phyloP scores from a whole-genome alignment of 2,797 vertebrate species.

The Myotis pilosus region DNA sequence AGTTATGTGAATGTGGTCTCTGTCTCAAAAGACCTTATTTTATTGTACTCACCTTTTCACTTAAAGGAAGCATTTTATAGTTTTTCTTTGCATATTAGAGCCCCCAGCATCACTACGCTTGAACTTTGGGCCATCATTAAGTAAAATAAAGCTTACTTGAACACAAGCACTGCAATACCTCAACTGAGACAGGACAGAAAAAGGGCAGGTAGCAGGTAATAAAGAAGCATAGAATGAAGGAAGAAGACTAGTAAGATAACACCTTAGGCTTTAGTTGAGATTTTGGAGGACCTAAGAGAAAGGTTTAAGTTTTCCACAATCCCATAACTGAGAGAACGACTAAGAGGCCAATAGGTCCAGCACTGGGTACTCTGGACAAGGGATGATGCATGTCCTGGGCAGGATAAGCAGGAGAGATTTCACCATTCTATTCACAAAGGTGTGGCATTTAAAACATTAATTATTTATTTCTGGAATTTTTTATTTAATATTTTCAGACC shows the following conservation, averaged over 20 bases:
- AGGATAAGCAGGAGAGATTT: background rate
- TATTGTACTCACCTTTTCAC: background rate
- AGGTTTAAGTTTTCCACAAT: background rate
- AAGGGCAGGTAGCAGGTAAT: too few relatives aligned
- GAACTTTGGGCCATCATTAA: background rate
- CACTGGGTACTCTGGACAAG: background rate
- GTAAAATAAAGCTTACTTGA: background rate
- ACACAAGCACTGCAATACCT: background rate
- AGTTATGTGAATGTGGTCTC: background rate
- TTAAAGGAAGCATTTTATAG: background rate
- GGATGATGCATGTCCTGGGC: background rate
- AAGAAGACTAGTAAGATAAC: background rate
- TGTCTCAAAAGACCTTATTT: background rate
- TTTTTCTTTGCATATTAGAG: background rate
- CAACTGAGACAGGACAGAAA: background rate
- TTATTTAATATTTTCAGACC: background rate
- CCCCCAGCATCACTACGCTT: background rate
- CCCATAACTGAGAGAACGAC: background rate
- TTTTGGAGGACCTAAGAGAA: background rate
- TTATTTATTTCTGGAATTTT: background rate
- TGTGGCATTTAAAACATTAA: background rate
- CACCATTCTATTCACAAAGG: background rate
- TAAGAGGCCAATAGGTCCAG: background rate
- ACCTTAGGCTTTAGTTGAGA: background rate
- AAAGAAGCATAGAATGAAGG: background rate